Conservation (phyloP, 2,113 vertebrate genomes). For the Halichoerus grypus region DNA sequence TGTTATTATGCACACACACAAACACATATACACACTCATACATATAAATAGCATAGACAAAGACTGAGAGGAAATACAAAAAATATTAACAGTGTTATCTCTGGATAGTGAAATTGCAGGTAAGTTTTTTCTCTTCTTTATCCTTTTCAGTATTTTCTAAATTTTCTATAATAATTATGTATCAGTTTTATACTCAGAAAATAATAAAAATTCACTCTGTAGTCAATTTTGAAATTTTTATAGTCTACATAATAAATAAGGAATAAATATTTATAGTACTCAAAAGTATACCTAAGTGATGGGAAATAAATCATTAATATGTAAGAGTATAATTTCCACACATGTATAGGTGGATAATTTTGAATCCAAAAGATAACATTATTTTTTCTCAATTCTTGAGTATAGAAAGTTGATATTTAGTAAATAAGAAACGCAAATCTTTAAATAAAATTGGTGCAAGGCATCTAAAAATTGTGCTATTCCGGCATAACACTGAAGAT, state of each 20-base stretch:
- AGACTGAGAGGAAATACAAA: constrained; percentile 73
- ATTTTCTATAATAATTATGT: constrained; percentile 61
- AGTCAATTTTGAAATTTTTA: constrained; percentile 70
- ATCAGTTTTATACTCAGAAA: constrained; percentile 72
- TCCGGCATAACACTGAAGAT: constrained; percentile 66
- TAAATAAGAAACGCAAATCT: constrained; percentile 77
- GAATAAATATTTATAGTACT: constrained; percentile 67
- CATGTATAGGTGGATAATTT: constrained; percentile 47
- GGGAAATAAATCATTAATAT: constrained; percentile 64
- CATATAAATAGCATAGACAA: constrained; percentile 70
- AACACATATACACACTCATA: constrained; percentile 70
- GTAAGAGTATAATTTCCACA: constrained; percentile 65
- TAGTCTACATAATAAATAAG: constrained; percentile 68
- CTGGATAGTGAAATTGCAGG: constrained; percentile 59
- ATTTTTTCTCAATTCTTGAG: constrained; percentile 66
- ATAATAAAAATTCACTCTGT: constrained; percentile 73
- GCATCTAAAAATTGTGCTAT: constrained; percentile 80
- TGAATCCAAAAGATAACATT: constrained; percentile 73
- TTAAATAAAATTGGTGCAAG: constrained; percentile 78
- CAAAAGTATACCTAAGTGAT: constrained; percentile 64
- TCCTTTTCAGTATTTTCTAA: constrained; percentile 68
- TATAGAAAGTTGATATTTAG: constrained; percentile 75
- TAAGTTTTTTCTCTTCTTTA: constrained; percentile 59
- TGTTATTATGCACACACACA: constrained; percentile 63
- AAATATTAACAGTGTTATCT: constrained; percentile 74